These are phyloP conservation scores for Chironex yamaguchii DNA, from an alignment of 30 jellyfish, hydroid and myxozoan genomes.

Conservation along the genomic window DNA sequence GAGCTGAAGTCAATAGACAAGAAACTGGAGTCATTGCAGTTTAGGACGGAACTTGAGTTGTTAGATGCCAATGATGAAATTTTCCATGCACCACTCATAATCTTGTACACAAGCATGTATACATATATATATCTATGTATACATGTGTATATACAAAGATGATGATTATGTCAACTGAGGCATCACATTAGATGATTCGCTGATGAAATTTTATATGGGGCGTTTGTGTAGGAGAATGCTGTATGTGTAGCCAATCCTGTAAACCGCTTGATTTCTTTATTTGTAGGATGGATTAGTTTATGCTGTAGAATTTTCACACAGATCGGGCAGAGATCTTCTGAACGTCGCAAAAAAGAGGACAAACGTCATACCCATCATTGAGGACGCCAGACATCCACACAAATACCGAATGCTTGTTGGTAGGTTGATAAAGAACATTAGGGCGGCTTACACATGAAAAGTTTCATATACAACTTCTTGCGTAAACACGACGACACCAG, in stretches of 20 bases:
- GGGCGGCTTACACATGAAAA: too few relatives aligned
- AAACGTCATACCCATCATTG: constrained; percentile 95
- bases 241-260: not conserved
- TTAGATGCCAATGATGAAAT: not conserved
- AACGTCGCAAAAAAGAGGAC: constrained; percentile 98
- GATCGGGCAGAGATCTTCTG: constrained; percentile 99
- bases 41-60: too few relatives aligned
- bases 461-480: too few relatives aligned
- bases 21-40: too few relatives aligned
- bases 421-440: too few relatives aligned
- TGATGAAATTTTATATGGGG: not conserved
- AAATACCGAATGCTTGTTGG: constrained; percentile 99
- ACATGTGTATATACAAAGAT: too few relatives aligned
- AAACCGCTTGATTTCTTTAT: not conserved
- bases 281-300: constrained; percentile 95
- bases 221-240: too few relatives aligned
- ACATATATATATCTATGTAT: too few relatives aligned
- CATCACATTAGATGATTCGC: not conserved
- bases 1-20: too few relatives aligned
- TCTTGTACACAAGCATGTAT: too few relatives aligned
- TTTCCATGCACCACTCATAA: not conserved
- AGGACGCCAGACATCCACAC: constrained; percentile 99
- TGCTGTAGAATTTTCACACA: constrained; percentile 99
- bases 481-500: too few relatives aligned
- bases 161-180: not conserved